Evolutionary conservation across 1,140 invertebrate genomes (phyloP).

Genomic region (Drosophila triauraria): DNA sequence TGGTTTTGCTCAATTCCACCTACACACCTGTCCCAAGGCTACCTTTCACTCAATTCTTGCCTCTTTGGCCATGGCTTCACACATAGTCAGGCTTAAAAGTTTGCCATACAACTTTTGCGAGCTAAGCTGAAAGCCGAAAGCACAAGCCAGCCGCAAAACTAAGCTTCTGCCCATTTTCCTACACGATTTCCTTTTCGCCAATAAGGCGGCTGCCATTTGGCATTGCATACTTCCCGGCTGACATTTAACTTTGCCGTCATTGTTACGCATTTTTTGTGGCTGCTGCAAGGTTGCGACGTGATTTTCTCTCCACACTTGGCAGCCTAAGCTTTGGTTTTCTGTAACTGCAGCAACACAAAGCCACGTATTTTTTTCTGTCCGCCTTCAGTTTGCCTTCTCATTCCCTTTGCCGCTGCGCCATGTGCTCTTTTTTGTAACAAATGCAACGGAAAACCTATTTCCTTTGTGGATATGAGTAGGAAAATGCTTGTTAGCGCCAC

Average conservation of each 20-base stretch:
- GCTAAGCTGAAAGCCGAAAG: slow-evolving; percentile 35
- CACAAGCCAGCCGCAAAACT: slow-evolving; percentile 47
- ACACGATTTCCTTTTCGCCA: slow-evolving; percentile 4
- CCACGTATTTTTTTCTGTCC: slow-evolving; percentile 9
- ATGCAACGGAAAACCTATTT: slow-evolving; percentile 77
- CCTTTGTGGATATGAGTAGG: slow-evolving; percentile 74
- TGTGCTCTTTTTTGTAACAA: slow-evolving; percentile 52
- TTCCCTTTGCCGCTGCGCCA: neutral
- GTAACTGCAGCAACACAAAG: slow-evolving; percentile 30
- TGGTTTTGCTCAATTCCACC: neutral
- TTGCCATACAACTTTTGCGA: slow-evolving; percentile 39
- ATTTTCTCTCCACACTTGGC: slow-evolving; percentile 45
- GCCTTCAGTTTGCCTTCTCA: slow-evolving; percentile 18
- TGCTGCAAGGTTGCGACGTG: slow-evolving; percentile 32
- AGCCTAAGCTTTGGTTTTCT: slow-evolving; percentile 35
- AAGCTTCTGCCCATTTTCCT: slow-evolving; percentile 13
- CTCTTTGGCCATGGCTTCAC: slow-evolving; percentile 20
- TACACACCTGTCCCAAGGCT: neutral
- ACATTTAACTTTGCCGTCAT: slow-evolving; percentile 55
- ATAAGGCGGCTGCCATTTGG: slow-evolving; percentile 28
- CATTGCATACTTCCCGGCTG: slow-evolving; percentile 42
- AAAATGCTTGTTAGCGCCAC: slow-evolving; percentile 74
- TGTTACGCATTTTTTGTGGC: slow-evolving; percentile 54
- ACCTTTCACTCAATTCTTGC: neutral
- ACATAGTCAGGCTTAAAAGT: slow-evolving; percentile 51